Conservation (phyloP, 2,888 invertebrate species). For the Ethmia dodecea region DNA sequence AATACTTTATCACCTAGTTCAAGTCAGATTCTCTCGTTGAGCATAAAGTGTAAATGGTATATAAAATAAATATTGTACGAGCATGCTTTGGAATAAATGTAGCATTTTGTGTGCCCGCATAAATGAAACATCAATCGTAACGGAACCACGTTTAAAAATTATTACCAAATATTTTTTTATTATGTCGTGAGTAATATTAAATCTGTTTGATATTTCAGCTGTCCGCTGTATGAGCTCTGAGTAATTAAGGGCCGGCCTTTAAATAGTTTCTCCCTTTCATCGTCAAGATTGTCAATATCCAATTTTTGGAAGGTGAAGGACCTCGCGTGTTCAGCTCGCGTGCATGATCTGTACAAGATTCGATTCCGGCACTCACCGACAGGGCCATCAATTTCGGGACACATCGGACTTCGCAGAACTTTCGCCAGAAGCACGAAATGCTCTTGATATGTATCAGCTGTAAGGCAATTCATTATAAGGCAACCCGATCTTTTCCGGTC, state of each 20-base stretch:
- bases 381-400: constrained; percentile 64
- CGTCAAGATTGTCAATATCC: constrained; percentile 25
- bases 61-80: no score
- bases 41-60: no score
- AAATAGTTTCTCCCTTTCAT: constrained; percentile 42
- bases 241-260: no score
- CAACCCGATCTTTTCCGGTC: constrained; percentile 9
- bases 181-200: no score
- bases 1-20: no score
- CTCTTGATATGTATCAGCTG: constrained; percentile 43
- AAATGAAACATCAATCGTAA: no score
- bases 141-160: no score
- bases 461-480: constrained; percentile 30
- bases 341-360: constrained; percentile 49
- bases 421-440: constrained; percentile 57
- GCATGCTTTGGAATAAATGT: no score
- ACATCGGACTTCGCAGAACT: constrained; percentile 62
- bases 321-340: constrained; percentile 54
- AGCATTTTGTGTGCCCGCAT: no score
- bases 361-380: constrained; percentile 55
- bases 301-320: constrained; percentile 47
- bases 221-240: no score
- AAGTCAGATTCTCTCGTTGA: no score
- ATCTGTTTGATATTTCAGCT: neutral
- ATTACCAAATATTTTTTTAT: no score